Evolutionary conservation across 2,888 invertebrate genomes (phyloP).

Genomic region (Macaria liturata): DNA sequence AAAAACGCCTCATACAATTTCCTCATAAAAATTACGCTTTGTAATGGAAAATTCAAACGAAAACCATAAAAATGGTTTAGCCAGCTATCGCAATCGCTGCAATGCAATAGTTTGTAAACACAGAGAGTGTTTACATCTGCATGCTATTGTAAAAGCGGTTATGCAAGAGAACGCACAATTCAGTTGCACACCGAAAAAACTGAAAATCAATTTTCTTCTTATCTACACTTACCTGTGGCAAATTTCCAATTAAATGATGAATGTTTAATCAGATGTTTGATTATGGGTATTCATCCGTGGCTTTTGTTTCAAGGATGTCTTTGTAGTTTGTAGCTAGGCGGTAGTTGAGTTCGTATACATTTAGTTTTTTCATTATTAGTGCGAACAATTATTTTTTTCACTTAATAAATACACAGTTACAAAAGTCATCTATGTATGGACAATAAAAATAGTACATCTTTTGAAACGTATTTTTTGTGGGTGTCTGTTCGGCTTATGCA

Average conservation of each 20-base stretch:
- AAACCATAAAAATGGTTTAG: constrained; percentile 39
- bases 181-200: constrained; percentile 44
- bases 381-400: too few species aligned
- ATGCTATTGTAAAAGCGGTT: constrained; percentile 60
- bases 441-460: too few species aligned
- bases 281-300: constrained; percentile 1
- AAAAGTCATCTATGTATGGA: too few species aligned
- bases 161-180: constrained; percentile 46
- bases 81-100: constrained; percentile 51
- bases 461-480: too few species aligned
- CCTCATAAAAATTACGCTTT: too few species aligned
- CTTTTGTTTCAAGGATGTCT: not conserved
- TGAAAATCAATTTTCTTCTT: constrained; percentile 39
- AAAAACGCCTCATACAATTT: too few species aligned
- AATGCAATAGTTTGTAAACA: constrained; percentile 78
- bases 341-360: too few species aligned
- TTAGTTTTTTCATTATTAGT: too few species aligned
- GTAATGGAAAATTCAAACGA: not conserved
- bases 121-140: constrained; percentile 56
- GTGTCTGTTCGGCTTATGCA: too few species aligned
- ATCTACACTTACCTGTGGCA: constrained; percentile 19
- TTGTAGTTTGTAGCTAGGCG: too few species aligned
- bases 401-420: too few species aligned
- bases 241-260: constrained; percentile 38
- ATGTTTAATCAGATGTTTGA: constrained; percentile 32